Evolutionary conservation across 2,113 vertebrate genomes (phyloP).

Genomic region (Dasypus novemcinctus): DNA sequence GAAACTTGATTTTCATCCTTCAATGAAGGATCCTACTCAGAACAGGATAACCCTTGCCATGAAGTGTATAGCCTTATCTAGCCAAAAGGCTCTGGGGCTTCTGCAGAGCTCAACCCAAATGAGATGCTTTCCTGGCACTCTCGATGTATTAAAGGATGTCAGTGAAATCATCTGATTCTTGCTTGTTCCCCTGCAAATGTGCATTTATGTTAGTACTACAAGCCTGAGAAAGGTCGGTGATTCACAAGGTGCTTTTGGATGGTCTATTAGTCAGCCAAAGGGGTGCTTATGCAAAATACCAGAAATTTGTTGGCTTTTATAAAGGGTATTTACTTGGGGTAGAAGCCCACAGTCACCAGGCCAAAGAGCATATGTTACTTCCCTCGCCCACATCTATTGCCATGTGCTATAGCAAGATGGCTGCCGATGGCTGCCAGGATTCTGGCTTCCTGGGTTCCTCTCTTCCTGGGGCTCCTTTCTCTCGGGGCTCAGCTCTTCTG

Average conservation of each 20-base stretch:
- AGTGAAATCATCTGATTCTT: not conserved
- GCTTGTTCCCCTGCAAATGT: not conserved
- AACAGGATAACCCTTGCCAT: not conserved
- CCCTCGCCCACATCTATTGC: too few relatives aligned
- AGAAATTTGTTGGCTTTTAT: too few relatives aligned
- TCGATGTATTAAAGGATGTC: not conserved
- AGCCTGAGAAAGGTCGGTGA: not conserved
- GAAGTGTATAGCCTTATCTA: not conserved
- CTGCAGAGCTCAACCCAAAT: not conserved
- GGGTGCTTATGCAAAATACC: too few relatives aligned
- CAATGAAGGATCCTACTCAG: not conserved
- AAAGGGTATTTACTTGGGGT: too few relatives aligned
- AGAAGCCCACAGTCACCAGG: too few relatives aligned
- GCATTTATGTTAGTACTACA: not conserved
- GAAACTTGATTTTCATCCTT: not conserved
- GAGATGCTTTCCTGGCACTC: not conserved
- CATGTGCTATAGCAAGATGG: too few relatives aligned
- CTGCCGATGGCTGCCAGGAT: too few relatives aligned
- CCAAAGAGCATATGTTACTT: too few relatives aligned
- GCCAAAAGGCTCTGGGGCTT: not conserved
- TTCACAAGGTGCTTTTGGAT: not conserved
- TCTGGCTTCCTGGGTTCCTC: too few relatives aligned
- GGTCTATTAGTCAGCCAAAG: too few relatives aligned
- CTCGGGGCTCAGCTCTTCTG: too few relatives aligned
- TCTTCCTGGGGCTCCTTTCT: too few relatives aligned